These are phyloP conservation scores for Cossypha dichroa DNA, from an alignment of 2,797 vertebrate species.

Conservation along the genomic window DNA sequence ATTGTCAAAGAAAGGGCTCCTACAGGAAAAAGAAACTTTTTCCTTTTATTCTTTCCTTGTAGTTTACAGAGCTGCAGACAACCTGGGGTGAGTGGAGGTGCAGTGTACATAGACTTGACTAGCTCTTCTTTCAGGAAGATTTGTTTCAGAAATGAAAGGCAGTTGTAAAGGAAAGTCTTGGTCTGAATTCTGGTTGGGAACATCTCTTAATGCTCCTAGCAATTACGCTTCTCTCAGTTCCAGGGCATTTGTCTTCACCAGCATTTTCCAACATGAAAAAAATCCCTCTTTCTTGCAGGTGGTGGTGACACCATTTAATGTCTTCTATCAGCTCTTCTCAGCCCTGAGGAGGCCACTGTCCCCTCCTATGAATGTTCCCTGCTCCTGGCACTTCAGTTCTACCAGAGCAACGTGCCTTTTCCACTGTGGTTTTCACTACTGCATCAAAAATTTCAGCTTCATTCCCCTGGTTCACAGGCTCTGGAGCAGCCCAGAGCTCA, in stretches of 20 bases:
- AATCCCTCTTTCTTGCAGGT: neutral
- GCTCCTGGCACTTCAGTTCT: neutral
- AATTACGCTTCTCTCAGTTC: neutral
- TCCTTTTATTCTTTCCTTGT: neutral
- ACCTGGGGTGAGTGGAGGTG: neutral
- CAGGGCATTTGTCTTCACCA: neutral
- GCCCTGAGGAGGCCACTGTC: neutral
- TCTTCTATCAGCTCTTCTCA: neutral
- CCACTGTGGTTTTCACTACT: neutral
- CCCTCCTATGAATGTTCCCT: neutral
- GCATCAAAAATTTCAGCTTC: neutral
- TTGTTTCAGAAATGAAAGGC: neutral
- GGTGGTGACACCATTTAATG: neutral
- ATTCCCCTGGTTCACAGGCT: neutral
- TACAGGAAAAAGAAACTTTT: neutral
- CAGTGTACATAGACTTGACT: neutral
- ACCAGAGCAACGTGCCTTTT: neutral
- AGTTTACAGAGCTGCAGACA: neutral
- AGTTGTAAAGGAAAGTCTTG: neutral
- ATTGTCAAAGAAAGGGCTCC: neutral
- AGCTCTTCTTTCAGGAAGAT: neutral
- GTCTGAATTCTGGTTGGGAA: neutral
- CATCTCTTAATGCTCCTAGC: neutral
- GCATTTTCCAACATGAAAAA: neutral
- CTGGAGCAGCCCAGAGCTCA: neutral